phyloP scores from a whole-genome alignment of 2,888 invertebrate species.

The Rhimphoctona megacephalus region DNA sequence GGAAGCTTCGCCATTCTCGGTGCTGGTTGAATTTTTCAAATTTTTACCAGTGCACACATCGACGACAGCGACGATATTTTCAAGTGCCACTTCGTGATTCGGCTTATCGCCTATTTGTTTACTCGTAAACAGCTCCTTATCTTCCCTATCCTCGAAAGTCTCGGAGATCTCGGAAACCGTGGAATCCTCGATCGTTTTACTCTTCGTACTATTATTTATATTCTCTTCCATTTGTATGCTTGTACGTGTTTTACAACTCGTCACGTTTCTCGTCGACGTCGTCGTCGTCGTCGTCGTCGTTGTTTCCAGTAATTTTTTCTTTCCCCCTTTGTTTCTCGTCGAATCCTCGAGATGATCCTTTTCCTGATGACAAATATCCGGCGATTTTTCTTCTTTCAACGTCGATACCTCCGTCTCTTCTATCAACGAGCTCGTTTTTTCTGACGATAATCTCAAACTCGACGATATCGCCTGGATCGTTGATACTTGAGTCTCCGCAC shows the following conservation, averaged over 20 bases:
- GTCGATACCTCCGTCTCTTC: slow-evolving; percentile 73
- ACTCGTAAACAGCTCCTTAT: slow-evolving; percentile 80
- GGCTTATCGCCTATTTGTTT: slow-evolving; percentile 83
- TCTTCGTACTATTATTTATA: slow-evolving; percentile 63
- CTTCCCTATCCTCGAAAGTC: slow-evolving; percentile 85
- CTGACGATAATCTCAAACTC: slow-evolving; percentile 80
- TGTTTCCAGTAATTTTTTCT: slow-evolving; percentile 72
- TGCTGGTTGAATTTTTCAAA: slow-evolving; percentile 58
- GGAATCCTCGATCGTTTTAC: slow-evolving; percentile 70
- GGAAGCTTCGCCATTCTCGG: slow-evolving; percentile 61
- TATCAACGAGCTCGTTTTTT: slow-evolving; percentile 79
- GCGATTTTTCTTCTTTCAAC: slow-evolving; percentile 49
- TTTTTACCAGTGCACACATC: slow-evolving; percentile 49
- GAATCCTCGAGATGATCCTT: slow-evolving; percentile 30
- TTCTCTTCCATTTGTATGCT: slow-evolving; percentile 11
- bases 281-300: slow-evolving; percentile 39
- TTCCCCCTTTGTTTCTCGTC: slow-evolving; percentile 70
- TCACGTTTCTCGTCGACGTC: slow-evolving; percentile 70
- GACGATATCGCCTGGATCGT: slow-evolving; percentile 82
- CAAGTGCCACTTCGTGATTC: slow-evolving; percentile 49
- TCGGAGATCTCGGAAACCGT: slow-evolving; percentile 76
- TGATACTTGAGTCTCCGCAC: slow-evolving; percentile 87
- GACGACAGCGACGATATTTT: slow-evolving; percentile 41
- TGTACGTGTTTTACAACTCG: slow-evolving; percentile 73
- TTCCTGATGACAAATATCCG: slow-evolving; percentile 35